Percentiles rank a stretch among this genome's conserved stretches.
These are phyloP conservation scores for Elephas maximus DNA, from an alignment of 2,113 vertebrate species.

Conservation along the genomic window DNA sequence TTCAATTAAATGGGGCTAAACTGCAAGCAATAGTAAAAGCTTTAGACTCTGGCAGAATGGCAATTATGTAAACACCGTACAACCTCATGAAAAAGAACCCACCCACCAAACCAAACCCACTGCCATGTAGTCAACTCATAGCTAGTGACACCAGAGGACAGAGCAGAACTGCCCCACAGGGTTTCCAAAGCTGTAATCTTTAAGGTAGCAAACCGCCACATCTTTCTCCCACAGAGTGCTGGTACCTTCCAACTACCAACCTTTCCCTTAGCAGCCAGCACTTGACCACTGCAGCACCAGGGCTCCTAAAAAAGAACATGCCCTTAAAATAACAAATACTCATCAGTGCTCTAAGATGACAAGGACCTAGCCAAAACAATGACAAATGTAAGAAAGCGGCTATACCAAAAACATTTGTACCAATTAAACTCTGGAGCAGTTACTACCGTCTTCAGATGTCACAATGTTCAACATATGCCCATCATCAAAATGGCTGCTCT, in stretches of 20 bases:
- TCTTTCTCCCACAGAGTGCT: too few relatives aligned
- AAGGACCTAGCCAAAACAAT: conserved; percentile 16
- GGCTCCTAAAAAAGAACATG: conserved; percentile 9
- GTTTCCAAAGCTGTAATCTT: too few relatives aligned
- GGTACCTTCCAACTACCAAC: too few relatives aligned
- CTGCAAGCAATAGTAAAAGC: conserved; percentile 14
- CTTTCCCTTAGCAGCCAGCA: too few relatives aligned
- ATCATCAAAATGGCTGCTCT: conserved; percentile 17
- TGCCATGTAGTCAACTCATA: too few relatives aligned
- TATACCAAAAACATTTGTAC: not conserved
- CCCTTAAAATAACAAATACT: conserved; percentile 45
- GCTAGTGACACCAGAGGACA: too few relatives aligned
- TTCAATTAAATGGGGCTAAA: too few relatives aligned
- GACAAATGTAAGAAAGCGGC: not conserved
- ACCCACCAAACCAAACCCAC: too few relatives aligned
- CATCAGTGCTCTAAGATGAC: not conserved
- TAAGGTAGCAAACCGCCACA: too few relatives aligned
- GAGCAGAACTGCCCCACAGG: too few relatives aligned
- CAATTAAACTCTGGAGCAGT: conserved; percentile 1
- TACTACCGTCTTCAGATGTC: not conserved
- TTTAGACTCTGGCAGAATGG: not conserved
- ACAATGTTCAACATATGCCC: not conserved
- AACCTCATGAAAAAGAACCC: not conserved
- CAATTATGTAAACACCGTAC: conserved; percentile 32
- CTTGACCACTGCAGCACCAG: too few relatives aligned